Evolutionary conservation across 2,113 vertebrate genomes (phyloP).

Genomic region (Macrotus californicus): DNA sequence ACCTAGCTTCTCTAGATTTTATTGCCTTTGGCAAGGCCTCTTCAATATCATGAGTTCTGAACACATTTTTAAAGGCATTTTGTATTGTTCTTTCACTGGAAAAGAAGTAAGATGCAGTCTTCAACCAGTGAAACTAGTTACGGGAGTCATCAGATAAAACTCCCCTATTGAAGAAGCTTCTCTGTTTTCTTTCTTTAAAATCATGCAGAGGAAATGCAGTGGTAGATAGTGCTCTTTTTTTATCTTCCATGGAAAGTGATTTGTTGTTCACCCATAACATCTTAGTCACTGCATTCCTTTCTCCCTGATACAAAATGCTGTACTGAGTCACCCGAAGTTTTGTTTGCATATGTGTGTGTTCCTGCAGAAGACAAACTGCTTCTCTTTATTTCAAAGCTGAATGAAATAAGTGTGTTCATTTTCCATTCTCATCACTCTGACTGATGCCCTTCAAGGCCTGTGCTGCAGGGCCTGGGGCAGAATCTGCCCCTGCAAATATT

Average conservation of each 20-base stretch:
- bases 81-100: constrained; percentile 33
- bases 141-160: not conserved
- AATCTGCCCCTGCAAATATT: not conserved
- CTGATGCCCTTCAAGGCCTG: accelerated
- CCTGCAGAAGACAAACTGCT: not conserved
- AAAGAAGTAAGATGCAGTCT: not conserved
- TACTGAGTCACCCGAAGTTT: not conserved
- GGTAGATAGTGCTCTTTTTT: not conserved
- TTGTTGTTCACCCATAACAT: not conserved
- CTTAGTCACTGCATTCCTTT: constrained; percentile 10
- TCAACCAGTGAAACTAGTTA: not conserved
- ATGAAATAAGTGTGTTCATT: not conserved
- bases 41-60: constrained; percentile 6
- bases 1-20: constrained; percentile 2
- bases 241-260: not conserved
- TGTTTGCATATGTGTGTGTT: not conserved
- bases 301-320: not conserved
- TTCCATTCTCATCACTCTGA: not conserved
- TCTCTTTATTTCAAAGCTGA: not conserved
- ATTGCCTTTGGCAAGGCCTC: constrained; percentile 35
- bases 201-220: not conserved
- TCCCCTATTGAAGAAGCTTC: not conserved
- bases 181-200: not conserved
- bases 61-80: not conserved
- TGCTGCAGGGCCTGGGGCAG: not conserved